These are phyloP conservation scores for Ceratina japonica DNA, from an alignment of 1,140 invertebrate genomes.

Conservation along the genomic window DNA sequence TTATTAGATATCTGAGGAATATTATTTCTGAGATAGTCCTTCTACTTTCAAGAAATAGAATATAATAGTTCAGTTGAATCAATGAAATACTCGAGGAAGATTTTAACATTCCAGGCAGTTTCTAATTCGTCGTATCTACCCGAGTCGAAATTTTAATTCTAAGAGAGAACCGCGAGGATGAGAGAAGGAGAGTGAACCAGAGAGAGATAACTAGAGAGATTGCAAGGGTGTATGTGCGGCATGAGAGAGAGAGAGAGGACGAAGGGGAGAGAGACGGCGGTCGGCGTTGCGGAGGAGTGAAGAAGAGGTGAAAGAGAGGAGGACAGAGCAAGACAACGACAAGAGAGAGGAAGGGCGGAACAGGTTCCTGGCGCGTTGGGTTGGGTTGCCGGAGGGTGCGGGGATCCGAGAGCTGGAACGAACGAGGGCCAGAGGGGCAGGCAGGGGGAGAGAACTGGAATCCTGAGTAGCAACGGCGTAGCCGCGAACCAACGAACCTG, in stretches of 20 bases:
- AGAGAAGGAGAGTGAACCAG: slow-evolving; percentile 75
- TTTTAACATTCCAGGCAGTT: too few relatives aligned
- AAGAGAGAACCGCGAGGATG: slow-evolving; percentile 65
- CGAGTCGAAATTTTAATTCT: too few relatives aligned
- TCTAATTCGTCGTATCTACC: too few relatives aligned
- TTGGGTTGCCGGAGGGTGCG: slow-evolving; percentile 68
- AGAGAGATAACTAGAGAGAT: slow-evolving; percentile 70
- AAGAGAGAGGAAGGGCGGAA: slow-evolving; percentile 68
- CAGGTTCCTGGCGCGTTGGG: slow-evolving; percentile 72
- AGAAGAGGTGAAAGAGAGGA: slow-evolving; percentile 54
- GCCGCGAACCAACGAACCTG: slow-evolving; percentile 76
- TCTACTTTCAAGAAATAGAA: too few relatives aligned
- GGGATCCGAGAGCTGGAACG: slow-evolving; percentile 55
- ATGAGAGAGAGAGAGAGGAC: neutral
- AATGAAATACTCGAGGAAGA: too few relatives aligned
- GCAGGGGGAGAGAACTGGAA: slow-evolving; percentile 75
- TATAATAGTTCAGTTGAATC: too few relatives aligned
- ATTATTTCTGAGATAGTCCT: too few relatives aligned
- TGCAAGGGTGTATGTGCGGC: slow-evolving; percentile 71
- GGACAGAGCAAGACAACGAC: slow-evolving; percentile 57
- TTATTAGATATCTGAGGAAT: too few relatives aligned
- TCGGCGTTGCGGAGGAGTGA: slow-evolving; percentile 76
- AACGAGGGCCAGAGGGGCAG: slow-evolving; percentile 40
- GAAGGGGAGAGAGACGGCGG: slow-evolving; percentile 69
- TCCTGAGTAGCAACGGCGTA: slow-evolving; percentile 79